These are phyloP conservation scores for Protomyctophum bolini DNA, from an alignment of 2,113 vertebrate genomes.

Conservation along the genomic window DNA sequence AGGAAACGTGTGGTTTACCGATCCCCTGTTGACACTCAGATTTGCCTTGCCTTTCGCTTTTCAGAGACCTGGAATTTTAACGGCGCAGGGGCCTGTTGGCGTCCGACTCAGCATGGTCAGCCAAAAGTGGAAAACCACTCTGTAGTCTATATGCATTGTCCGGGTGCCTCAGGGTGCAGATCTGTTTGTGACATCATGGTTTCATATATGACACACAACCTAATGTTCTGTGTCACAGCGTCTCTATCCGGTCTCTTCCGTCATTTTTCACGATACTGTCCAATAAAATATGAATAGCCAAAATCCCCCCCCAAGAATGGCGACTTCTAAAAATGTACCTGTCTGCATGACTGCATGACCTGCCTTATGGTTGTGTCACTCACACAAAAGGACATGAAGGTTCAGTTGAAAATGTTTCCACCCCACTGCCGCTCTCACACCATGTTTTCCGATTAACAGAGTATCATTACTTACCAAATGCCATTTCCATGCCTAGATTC, in stretches of 20 bases:
- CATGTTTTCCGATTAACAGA: conserved; percentile 46
- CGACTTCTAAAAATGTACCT: conserved; percentile 34
- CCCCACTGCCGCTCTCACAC: conserved; percentile 31
- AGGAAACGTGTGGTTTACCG: conserved; percentile 74
- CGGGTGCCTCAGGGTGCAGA: too few species aligned
- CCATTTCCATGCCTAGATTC: conserved; percentile 56
- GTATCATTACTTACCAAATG: conserved; percentile 50
- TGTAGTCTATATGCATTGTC: too few species aligned
- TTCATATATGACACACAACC: too few species aligned
- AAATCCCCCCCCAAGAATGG: too few species aligned
- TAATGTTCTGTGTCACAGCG: too few species aligned
- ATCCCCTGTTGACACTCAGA: conserved; percentile 68
- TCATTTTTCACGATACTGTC: too few species aligned
- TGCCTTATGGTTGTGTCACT: conserved; percentile 38
- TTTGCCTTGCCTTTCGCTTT: conserved; percentile 64
- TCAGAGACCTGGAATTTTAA: conserved; percentile 71
- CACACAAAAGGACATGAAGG: conserved; percentile 11
- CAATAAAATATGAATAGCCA: too few species aligned
- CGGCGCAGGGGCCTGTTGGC: conserved; percentile 42
- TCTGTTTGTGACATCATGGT: too few species aligned
- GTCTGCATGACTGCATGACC: conserved; percentile 17
- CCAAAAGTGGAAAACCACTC: conserved; percentile 37
- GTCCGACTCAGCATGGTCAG: conserved; percentile 61
- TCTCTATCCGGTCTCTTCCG: too few species aligned
- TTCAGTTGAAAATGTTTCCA: conserved; percentile 39